A percentile compares a stretch with the other conserved stretches of the same genome.
Evolutionary conservation across 2,113 vertebrate species (phyloP).

Genomic region (Xenus cinereus): DNA sequence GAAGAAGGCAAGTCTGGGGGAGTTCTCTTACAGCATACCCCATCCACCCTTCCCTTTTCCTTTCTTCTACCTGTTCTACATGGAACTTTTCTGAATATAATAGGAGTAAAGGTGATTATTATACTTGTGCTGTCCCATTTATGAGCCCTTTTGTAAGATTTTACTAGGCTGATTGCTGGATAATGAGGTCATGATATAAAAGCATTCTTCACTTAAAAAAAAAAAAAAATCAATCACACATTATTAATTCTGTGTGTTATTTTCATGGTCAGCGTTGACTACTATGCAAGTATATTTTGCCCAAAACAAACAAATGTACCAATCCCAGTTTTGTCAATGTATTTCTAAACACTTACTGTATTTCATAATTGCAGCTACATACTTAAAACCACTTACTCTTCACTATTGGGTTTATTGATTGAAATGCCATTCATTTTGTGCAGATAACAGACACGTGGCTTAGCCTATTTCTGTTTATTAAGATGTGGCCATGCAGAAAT

Average conservation of each 20-base stretch:
- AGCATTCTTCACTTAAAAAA: slow-evolving; percentile 13
- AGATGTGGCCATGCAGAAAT: slow-evolving; percentile 63
- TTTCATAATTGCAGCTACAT: slow-evolving; percentile 52
- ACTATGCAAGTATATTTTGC: slow-evolving; percentile 44
- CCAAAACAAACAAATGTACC: slow-evolving; percentile 37
- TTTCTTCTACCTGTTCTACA: not conserved
- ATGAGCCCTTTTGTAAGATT: not conserved
- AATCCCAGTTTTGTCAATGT: slow-evolving; percentile 12
- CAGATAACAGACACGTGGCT: slow-evolving; percentile 57
- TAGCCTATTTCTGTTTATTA: slow-evolving; percentile 61
- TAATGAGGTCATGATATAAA: slow-evolving; percentile 58
- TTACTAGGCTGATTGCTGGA: slow-evolving; percentile 45
- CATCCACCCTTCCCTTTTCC: not conserved
- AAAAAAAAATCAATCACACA: slow-evolving; percentile 34
- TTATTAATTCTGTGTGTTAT: slow-evolving; percentile 57
- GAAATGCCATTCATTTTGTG: slow-evolving; percentile 66
- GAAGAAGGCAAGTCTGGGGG: not conserved
- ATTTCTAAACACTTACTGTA: slow-evolving; percentile 36
- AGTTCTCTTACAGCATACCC: not conserved
- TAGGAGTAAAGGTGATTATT: not conserved
- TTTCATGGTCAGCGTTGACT: slow-evolving; percentile 57
- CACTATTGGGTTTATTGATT: slow-evolving; percentile 63
- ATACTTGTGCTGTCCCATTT: slow-evolving; percentile 3
- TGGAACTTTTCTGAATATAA: not conserved
- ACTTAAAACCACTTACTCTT: slow-evolving; percentile 17